A percentile compares a stretch with the other conserved stretches of the same genome.
These are phyloP conservation scores for Pagrus major DNA, from an alignment of 2,113 vertebrate species.

Conservation along the genomic window DNA sequence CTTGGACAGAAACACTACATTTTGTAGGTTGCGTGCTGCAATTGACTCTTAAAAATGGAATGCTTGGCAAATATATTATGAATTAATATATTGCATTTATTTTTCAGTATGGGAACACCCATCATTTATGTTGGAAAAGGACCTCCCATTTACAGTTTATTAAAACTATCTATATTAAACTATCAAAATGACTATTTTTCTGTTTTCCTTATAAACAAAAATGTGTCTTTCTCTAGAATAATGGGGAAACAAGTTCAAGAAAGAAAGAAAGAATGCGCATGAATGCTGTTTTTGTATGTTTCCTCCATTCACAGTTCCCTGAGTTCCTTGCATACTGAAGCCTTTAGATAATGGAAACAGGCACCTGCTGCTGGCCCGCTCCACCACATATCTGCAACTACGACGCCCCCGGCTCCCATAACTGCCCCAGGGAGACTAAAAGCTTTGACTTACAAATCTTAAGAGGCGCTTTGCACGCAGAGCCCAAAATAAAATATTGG, in stretches of 20 bases:
- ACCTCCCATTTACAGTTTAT: neutral
- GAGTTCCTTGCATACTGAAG: constrained; percentile 79
- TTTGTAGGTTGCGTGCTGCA: constrained; percentile 25
- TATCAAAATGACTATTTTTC: neutral
- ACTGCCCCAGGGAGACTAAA: constrained; percentile 79
- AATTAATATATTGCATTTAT: constrained; percentile 15
- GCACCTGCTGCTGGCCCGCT: constrained; percentile 85
- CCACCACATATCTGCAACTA: constrained; percentile 79
- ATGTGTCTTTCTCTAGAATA: too few species aligned
- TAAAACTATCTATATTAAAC: too few species aligned
- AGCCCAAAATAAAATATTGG: constrained; percentile 76
- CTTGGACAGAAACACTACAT: neutral
- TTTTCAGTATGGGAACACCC: neutral
- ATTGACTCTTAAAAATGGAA: constrained; percentile 34
- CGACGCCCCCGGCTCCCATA: constrained; percentile 71
- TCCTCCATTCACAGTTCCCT: constrained; percentile 60
- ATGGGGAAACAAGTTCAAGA: neutral
- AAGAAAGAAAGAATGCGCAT: neutral
- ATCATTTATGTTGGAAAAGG: constrained; percentile 17
- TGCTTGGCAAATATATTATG: constrained; percentile 12
- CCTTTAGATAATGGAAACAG: constrained; percentile 82
- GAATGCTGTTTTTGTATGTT: constrained; percentile 47
- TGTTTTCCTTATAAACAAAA: constrained; percentile 10
- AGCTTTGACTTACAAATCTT: constrained; percentile 75
- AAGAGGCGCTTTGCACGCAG: constrained; percentile 82